Base-by-base conservation (phyloP, 2,113 vertebrate species). In the Probosciger aterrimus region DNA sequence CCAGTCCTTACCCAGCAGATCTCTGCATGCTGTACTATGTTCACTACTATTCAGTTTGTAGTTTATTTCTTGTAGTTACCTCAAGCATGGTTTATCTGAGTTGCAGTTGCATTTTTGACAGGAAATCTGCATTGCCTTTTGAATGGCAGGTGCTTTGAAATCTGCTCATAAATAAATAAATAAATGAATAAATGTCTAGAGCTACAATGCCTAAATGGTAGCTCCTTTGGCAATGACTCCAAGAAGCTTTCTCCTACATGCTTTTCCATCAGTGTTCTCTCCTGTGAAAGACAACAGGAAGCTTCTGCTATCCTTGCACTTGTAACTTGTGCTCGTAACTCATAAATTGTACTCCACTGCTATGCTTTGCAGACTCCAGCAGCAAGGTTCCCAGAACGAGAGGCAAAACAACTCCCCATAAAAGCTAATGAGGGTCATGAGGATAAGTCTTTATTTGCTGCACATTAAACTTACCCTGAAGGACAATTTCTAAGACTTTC, bases 401-500 rank as follows among this genome's bases (percentile, higher is more conserved):
- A 92, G 65, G 30, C 88, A 79, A 68, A 87, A 88, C 20, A 85
- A 19, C 44, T 90, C 39, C 15, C 35, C 19, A 60, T 47, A 96
- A 49, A 88, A 82, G 73, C 55, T 90, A 88, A 93, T 91, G 69
- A 85, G 76, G 35, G 64, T 76, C 82, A 82, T 10, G 27, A 53
- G 52, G 41, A 11, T 65, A 89, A 82, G 18, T 59, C 60, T 65
- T 50, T 81, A 62, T 79, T 89, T 89, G 77, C 44, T 90, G 57
- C 59, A 62, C 25, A 19, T 95, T 88, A 89, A 79, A 88, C 76
- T 96, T 93, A 77, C 46, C 68, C 82, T 69, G 81, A 93, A 87
- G 64, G 80, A 82, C 52, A 37, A 68, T 94, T 88, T 96, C 75
- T 59, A 77, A 90, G 78, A 93, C 46, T 95, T 88, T 70, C 91